Evolutionary conservation across 2,113 vertebrate genomes (phyloP).

Genomic region (Budorcas taxicolor): DNA sequence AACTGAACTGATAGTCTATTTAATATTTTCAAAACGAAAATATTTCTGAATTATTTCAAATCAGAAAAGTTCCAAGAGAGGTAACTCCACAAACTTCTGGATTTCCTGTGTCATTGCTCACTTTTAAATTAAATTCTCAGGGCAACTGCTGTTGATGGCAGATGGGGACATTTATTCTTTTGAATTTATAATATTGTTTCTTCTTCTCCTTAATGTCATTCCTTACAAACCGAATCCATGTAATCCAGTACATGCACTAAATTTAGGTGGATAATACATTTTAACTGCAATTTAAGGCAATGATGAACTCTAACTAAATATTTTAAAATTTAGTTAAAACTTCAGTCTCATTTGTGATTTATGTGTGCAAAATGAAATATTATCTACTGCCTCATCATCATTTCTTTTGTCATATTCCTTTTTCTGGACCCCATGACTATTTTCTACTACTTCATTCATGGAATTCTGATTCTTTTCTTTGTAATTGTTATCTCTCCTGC

Average conservation of each 20-base stretch:
- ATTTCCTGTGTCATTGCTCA: not conserved
- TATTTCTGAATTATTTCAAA: not conserved
- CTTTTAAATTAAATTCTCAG: not conserved
- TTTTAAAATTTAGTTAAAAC: not conserved
- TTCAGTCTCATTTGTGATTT: not conserved
- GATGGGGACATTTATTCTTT: not conserved
- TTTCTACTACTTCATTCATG: not conserved
- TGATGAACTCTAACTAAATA: not conserved
- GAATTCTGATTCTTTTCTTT: not conserved
- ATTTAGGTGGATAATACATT: not conserved
- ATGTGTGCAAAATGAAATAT: not conserved
- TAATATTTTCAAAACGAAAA: not conserved
- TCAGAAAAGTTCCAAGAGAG: not conserved
- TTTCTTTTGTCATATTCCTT: not conserved
- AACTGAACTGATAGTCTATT: not conserved
- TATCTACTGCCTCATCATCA: not conserved
- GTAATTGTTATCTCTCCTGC: not conserved
- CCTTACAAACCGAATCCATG: not conserved
- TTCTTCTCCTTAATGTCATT: not conserved
- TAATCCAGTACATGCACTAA: not conserved
- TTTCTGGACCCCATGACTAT: not conserved
- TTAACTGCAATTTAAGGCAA: not conserved
- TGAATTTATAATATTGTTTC: not conserved
- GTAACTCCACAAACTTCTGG: fast-evolving
- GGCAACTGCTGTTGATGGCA: not conserved